These are phyloP conservation scores for Platorchestia sp. DNA, from an alignment of 1,140 invertebrate genomes.

Conservation along the genomic window DNA sequence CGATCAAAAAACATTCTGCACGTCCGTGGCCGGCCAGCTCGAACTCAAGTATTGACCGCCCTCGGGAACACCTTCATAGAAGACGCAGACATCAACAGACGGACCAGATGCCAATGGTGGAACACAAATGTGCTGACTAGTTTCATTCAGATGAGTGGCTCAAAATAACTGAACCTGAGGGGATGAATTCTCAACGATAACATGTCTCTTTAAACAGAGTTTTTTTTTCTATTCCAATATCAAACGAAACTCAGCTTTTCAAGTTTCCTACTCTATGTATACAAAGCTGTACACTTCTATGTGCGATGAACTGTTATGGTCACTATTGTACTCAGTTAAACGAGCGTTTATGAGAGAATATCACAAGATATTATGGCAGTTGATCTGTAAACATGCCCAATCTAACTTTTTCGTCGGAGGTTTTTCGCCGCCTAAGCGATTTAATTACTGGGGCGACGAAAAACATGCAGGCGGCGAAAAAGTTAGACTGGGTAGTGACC, in stretches of 20 bases:
- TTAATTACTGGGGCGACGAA: too few relatives aligned
- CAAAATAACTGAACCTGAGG: background rate
- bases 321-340: background rate
- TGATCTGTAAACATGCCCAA: background rate
- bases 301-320: background rate
- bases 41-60: background rate
- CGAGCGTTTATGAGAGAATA: background rate
- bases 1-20: background rate
- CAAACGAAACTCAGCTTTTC: background rate
- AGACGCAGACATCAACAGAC: background rate
- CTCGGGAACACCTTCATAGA: background rate
- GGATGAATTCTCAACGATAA: background rate
- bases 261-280: background rate
- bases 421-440: too few relatives aligned
- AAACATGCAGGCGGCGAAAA: too few relatives aligned
- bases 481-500: too few relatives aligned
- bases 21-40: background rate
- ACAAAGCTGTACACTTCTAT: background rate
- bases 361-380: background rate
- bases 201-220: background rate
- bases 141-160: background rate
- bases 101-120: background rate
- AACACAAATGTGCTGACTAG: background rate
- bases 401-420: too few relatives aligned
- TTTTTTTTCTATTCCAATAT: background rate